A percentile compares a stretch with the other conserved stretches of the same genome.
phyloP scores from a whole-genome alignment of 23 tunicate species.

The Botrylloides violaceus region DNA sequence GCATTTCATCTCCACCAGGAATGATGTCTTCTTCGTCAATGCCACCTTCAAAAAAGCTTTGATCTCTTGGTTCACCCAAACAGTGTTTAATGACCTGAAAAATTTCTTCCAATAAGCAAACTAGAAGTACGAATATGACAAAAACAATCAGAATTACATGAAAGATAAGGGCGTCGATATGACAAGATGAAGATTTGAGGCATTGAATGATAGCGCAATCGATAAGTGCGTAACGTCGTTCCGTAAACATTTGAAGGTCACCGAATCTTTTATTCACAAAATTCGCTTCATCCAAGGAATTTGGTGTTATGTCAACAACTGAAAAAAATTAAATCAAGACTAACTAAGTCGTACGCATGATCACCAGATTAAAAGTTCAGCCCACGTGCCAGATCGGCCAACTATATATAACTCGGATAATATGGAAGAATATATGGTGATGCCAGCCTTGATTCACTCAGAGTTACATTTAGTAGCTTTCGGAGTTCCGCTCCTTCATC shows the following conservation, averaged over 20 bases:
- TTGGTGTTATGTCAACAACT: not conserved
- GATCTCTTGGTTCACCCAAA: slow-evolving; percentile 19
- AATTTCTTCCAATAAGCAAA: not conserved
- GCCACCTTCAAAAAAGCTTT: not conserved
- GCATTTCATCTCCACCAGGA: not conserved
- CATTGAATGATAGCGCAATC: slow-evolving; percentile 20
- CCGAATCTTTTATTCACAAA: not conserved
- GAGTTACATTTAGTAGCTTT: no score
- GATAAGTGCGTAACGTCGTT: slow-evolving; percentile 5
- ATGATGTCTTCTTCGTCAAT: not conserved
- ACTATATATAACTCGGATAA: no score
- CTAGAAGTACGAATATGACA: not conserved
- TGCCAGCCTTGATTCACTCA: no score
- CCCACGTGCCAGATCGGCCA: no score
- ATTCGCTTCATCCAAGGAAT: not conserved
- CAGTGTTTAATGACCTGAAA: slow-evolving; percentile 13
- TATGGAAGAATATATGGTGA: no score
- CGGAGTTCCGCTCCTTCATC: no score
- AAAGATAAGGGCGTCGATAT: slow-evolving; percentile 10
- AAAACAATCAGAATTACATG: not conserved
- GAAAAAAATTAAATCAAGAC: no score
- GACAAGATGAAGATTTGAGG: slow-evolving; percentile 6
- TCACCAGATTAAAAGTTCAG: no score
- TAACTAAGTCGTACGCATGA: no score
- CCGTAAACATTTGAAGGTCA: slow-evolving; percentile 5